Conservation (phyloP, 2,113 vertebrate genomes). For the Xiphophorus couchianus region DNA sequence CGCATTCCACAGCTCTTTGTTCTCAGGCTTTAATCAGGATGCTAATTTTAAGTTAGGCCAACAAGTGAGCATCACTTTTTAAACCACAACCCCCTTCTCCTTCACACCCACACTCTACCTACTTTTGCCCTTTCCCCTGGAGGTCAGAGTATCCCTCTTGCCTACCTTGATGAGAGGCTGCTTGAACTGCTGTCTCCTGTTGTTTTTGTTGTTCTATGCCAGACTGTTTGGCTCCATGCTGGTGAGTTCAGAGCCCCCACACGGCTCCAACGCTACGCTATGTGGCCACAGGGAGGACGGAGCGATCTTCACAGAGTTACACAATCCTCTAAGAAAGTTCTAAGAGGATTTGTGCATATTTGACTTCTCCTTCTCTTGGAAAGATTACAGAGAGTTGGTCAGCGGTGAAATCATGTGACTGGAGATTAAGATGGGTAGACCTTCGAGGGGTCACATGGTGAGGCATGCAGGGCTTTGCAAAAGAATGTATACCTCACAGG, state of each 20-base stretch:
- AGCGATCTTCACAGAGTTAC: slow-evolving; percentile 38
- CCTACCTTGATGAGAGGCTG: slow-evolving; percentile 37
- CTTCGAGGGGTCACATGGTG: slow-evolving; percentile 62
- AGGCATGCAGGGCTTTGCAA: slow-evolving; percentile 18
- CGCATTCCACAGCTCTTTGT: slow-evolving; percentile 72
- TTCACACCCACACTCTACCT: slow-evolving; percentile 20
- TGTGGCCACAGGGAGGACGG: slow-evolving; percentile 25
- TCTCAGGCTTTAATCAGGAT: slow-evolving; percentile 71
- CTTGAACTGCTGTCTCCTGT: slow-evolving; percentile 5
- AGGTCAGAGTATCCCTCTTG: slow-evolving; percentile 44
- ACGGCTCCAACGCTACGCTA: slow-evolving; percentile 12
- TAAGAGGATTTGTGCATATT: slow-evolving; percentile 73
- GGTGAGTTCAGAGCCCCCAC: slow-evolving; percentile 16
- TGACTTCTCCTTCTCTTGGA: slow-evolving; percentile 68
- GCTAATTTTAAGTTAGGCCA: slow-evolving; percentile 73
- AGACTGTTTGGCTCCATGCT: slow-evolving; percentile 60
- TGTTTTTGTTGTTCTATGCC: slow-evolving; percentile 44
- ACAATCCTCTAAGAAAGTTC: slow-evolving; percentile 49
- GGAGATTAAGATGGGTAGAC: slow-evolving; percentile 64
- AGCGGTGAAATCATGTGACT: slow-evolving; percentile 72
- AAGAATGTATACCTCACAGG: background rate
- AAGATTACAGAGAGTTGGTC: slow-evolving; percentile 57
- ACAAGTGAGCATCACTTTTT: slow-evolving; percentile 64
- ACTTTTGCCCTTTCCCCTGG: slow-evolving; percentile 56
- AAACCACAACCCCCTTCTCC: slow-evolving; percentile 19